Evolutionary conservation across 2,797 vertebrate genomes (phyloP).

Genomic region (Hemitrygon akajei): DNA sequence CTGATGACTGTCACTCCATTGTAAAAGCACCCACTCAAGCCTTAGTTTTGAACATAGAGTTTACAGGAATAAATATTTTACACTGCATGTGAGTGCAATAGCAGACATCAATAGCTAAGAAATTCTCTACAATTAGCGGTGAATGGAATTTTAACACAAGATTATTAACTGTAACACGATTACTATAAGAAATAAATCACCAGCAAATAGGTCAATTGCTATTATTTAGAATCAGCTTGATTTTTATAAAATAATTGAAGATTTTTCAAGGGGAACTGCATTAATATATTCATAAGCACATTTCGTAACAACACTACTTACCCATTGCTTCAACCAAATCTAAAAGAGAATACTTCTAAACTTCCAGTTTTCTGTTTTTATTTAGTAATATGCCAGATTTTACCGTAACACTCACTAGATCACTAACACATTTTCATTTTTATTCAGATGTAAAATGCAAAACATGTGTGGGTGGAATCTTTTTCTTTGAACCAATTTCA

Average conservation of each 20-base stretch:
- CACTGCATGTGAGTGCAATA: not conserved
- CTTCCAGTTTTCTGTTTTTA: constrained; percentile 16
- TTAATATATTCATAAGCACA: not conserved
- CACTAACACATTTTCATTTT: constrained; percentile 10
- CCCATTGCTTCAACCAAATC: not conserved
- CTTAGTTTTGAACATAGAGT: not conserved
- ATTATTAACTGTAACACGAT: not conserved
- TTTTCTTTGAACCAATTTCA: constrained; percentile 16
- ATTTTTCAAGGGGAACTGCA: not conserved
- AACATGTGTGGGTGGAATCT: not conserved
- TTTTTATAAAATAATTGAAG: not conserved
- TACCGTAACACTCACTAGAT: constrained; percentile 19
- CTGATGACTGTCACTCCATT: not conserved
- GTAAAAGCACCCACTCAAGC: not conserved
- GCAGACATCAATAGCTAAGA: not conserved
- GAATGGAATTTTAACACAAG: not conserved
- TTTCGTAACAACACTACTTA: not conserved
- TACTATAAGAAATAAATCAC: not conserved
- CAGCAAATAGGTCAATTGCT: not conserved
- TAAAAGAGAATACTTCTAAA: not conserved
- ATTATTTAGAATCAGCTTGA: not conserved
- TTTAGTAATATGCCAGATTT: constrained; percentile 3
- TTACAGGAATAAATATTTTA: not conserved
- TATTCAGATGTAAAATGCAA: constrained; percentile 23
- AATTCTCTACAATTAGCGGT: not conserved